These are phyloP conservation scores for Cydia splendana DNA, from an alignment of 1,140 invertebrate genomes.

Conservation along the genomic window DNA sequence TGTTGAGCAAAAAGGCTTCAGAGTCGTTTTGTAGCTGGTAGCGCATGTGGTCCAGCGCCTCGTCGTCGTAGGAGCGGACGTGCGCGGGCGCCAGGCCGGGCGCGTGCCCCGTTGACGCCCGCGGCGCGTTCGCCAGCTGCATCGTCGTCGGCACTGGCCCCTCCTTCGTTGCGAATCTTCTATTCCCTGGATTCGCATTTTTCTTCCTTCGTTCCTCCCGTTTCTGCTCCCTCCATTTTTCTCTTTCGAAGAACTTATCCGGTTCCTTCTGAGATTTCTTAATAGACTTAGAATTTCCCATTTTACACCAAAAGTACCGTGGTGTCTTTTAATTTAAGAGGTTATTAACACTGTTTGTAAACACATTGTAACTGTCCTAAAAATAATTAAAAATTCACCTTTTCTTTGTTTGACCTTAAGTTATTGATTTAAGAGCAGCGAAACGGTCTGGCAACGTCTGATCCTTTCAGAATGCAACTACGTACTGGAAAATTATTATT, in stretches of 20 bases:
- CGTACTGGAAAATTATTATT: slow-evolving; percentile 18
- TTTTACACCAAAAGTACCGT: slow-evolving; percentile 39
- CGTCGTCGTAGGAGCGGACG: slow-evolving; percentile 71
- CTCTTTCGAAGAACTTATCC: slow-evolving; percentile 72
- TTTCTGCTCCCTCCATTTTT: slow-evolving; percentile 66
- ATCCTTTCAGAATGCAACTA: not conserved
- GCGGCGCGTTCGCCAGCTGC: slow-evolving; percentile 33
- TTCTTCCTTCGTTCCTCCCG: slow-evolving; percentile 65
- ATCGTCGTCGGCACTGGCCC: slow-evolving; percentile 43
- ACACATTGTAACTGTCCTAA: not conserved
- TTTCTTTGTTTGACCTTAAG: not conserved
- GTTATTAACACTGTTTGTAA: slow-evolving; percentile 10
- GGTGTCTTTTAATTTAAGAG: not conserved
- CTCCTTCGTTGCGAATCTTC: slow-evolving; percentile 52
- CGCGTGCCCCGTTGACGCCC: slow-evolving; percentile 37
- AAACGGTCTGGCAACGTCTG: not conserved
- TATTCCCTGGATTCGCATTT: slow-evolving; percentile 49
- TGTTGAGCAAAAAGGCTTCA: slow-evolving; percentile 87
- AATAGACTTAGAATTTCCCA: slow-evolving; percentile 73
- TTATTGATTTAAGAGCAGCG: not conserved
- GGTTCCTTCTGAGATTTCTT: slow-evolving; percentile 68
- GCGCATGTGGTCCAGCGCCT: slow-evolving; percentile 77
- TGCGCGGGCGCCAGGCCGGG: slow-evolving; percentile 48
- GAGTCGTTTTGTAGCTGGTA: slow-evolving; percentile 82
- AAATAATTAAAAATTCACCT: not conserved